Percentiles rank a stretch among this genome's conserved stretches.
Evolutionary conservation across 1,140 invertebrate genomes (phyloP).

Genomic region (Charaxes varanes): DNA sequence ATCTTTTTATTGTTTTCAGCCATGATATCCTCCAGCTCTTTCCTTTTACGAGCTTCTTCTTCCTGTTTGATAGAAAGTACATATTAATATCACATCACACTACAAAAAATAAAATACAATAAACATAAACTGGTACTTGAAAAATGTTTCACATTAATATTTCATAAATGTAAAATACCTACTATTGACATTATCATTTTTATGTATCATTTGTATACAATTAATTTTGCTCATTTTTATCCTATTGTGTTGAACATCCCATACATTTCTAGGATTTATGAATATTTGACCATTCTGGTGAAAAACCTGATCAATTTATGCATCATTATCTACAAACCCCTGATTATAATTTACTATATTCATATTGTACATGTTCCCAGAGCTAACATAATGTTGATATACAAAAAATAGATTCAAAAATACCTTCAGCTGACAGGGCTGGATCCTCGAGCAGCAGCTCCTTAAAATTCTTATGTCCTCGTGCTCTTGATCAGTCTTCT

Average conservation of each 20-base stretch:
- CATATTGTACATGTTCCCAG: constrained; percentile 21
- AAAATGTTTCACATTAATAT: too few species aligned
- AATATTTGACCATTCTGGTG: too few species aligned
- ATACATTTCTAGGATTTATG: too few species aligned
- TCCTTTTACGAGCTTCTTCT: constrained; percentile 94
- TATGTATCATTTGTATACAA: too few species aligned
- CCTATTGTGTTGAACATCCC: too few species aligned
- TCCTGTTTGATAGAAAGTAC: constrained; percentile 82
- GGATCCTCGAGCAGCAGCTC: constrained; percentile 67
- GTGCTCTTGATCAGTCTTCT: constrained; percentile 70
- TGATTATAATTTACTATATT: too few species aligned
- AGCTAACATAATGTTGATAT: constrained; percentile 47
- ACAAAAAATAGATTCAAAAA: constrained; percentile 71
- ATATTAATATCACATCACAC: constrained; percentile 36
- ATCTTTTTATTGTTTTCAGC: constrained; percentile 98
- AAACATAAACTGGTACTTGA: too few species aligned
- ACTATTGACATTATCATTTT: too few species aligned
- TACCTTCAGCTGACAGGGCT: constrained; percentile 66
- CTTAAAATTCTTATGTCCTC: constrained; percentile 67
- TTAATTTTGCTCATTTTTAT: too few species aligned
- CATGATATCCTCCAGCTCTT: constrained; percentile 96
- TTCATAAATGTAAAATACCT: too few species aligned
- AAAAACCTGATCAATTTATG: too few species aligned
- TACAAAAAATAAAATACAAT: constrained; percentile 4
- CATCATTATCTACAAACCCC: too few species aligned